These are phyloP conservation scores for Alectoris magna DNA, from an alignment of 2,797 vertebrate species.

Conservation along the genomic window DNA sequence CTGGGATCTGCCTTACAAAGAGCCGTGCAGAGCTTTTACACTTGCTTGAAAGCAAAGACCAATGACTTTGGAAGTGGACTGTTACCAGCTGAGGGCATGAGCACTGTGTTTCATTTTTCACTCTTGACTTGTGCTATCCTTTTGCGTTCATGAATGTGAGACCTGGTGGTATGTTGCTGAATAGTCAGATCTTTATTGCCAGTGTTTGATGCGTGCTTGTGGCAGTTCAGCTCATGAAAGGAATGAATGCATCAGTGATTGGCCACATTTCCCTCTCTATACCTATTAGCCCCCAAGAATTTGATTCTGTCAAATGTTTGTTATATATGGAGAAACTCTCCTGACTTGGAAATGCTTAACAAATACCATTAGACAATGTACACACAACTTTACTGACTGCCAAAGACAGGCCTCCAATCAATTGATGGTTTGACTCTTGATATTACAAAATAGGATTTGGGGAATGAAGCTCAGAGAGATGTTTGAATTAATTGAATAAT, in stretches of 20 bases:
- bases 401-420: background rate
- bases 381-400: background rate
- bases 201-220: background rate
- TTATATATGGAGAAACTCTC: background rate
- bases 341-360: background rate
- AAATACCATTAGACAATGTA: background rate
- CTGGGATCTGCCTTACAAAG: background rate
- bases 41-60: background rate
- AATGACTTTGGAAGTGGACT: background rate
- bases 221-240: background rate
- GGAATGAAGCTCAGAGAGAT: constrained; percentile 12
- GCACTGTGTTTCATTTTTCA: background rate
- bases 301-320: background rate
- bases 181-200: background rate
- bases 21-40: background rate
- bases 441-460: background rate
- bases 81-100: background rate
- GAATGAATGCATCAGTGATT: too few species aligned
- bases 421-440: background rate
- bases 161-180: background rate
- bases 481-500: constrained; percentile 59
- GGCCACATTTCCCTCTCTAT: background rate
- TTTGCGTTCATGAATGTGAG: background rate
- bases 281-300: too few species aligned
- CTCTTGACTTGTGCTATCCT: background rate